These are phyloP conservation scores for Drosophila colorata DNA, from an alignment of 2,888 invertebrate genomes.

Conservation along the genomic window DNA sequence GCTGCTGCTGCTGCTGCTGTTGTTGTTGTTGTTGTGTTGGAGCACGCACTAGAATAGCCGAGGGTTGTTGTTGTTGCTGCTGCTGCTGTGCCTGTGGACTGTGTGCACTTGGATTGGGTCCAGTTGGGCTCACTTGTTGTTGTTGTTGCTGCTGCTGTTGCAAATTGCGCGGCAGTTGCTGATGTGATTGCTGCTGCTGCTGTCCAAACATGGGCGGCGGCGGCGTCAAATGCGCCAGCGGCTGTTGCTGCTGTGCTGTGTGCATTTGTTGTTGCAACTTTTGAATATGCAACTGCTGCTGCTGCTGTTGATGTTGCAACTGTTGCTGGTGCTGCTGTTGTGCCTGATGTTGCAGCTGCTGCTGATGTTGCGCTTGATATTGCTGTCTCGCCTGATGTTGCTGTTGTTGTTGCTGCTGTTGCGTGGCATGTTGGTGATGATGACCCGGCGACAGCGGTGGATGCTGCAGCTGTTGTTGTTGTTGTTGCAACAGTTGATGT, in stretches of 20 bases:
- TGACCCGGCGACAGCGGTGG: slow-evolving; percentile 38
- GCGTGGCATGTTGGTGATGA: slow-evolving; percentile 35
- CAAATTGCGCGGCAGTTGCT: slow-evolving; percentile 47
- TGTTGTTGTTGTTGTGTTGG: slow-evolving; percentile 37
- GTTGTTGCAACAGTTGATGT: slow-evolving; percentile 74
- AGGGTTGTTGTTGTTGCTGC: slow-evolving; percentile 44
- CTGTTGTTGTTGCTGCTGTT: slow-evolving; percentile 46
- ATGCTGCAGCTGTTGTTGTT: slow-evolving; percentile 66
- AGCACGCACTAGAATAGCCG: slow-evolving; percentile 17
- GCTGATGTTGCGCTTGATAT: slow-evolving; percentile 30
- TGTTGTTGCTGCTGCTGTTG: slow-evolving; percentile 23
- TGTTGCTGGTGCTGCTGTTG: slow-evolving; percentile 48
- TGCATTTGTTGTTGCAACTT: slow-evolving; percentile 49
- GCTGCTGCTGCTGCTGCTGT: slow-evolving; percentile 52
- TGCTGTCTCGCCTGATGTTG: slow-evolving; percentile 49
- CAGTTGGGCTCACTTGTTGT: slow-evolving; percentile 53
- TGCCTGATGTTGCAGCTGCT: slow-evolving; percentile 40
- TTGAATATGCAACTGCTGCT: slow-evolving; percentile 42
- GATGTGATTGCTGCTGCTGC: slow-evolving; percentile 60
- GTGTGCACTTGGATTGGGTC: slow-evolving; percentile 22
- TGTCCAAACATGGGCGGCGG: slow-evolving; percentile 48
- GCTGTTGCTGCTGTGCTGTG: slow-evolving; percentile 43
- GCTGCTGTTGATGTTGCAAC: slow-evolving; percentile 36
- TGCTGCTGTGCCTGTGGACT: slow-evolving; percentile 43
- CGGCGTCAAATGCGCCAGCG: slow-evolving; percentile 40